Percentiles rank a stretch among this genome's conserved stretches.
Evolutionary conservation across 2,888 invertebrate genomes (phyloP).

Genomic region (Cyclophora albipunctata): DNA sequence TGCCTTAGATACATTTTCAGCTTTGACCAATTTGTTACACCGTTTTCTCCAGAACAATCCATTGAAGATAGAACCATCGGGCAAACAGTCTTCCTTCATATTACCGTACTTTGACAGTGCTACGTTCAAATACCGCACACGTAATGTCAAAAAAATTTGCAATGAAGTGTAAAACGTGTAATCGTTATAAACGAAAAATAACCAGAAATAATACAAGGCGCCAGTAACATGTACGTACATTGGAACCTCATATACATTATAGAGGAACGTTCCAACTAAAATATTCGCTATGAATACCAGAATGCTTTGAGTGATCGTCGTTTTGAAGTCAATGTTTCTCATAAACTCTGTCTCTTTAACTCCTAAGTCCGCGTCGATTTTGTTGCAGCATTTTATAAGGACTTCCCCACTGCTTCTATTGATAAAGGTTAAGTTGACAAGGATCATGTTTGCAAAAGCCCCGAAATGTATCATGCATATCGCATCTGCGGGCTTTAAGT

Average conservation of each 20-base stretch:
- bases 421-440: conserved; percentile 32
- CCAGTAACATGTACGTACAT: conserved; percentile 27
- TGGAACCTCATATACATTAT: conserved; percentile 25
- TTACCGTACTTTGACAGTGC: conserved; percentile 41
- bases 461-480: conserved; percentile 29
- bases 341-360: conserved; percentile 45
- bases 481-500: conserved; percentile 33
- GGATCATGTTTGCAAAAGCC: conserved; percentile 26
- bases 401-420: conserved; percentile 29
- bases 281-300: conserved; percentile 20
- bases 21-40: conserved; percentile 35
- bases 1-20: conserved; percentile 27
- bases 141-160: conserved; percentile 28
- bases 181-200: conserved; percentile 36
- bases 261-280: conserved; percentile 23
- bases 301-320: conserved; percentile 15
- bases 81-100: conserved; percentile 37
- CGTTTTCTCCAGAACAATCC: conserved; percentile 38
- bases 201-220: conserved; percentile 28
- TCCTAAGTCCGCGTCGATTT: conserved; percentile 44
- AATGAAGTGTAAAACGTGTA: conserved; percentile 25
- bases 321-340: conserved; percentile 29
- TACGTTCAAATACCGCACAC: conserved; percentile 46
- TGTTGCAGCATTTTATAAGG: conserved; percentile 32
- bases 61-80: conserved; percentile 36